Evolutionary conservation across 2,797 vertebrate species (phyloP), one percentile per base, ranked within the genome.

Genomic region (Masticophis lateralis): DNA sequence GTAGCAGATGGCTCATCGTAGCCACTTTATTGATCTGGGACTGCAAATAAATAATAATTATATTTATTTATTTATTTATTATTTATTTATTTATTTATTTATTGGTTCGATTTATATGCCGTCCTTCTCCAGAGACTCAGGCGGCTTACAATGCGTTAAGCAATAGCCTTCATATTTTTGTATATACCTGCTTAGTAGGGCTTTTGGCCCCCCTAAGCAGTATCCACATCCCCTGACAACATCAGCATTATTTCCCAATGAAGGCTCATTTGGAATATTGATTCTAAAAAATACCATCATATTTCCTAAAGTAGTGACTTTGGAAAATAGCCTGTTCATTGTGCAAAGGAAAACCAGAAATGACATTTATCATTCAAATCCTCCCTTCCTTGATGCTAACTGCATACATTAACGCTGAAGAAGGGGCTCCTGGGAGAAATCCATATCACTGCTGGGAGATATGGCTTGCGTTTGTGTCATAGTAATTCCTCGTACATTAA

Each of bases 401-500:
- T 66, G 3, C 1, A 0, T 88, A 90, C 94, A 10, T 87, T 94
- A 94, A 88, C 0, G 0, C 74, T 87, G 69, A 92, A 92, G 90
- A 14, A 0, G 69, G 88, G 83, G 90, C 91, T 59, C 88, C 95
- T 7, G 47, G 91, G 90, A 93, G 92, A 95, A 94, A 96, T 97
- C 95, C 47, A 91, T 95, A 95, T 4, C 37, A 90, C 12, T 47
- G 12, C 7, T 79, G 93, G 95, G 90, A 93, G 60, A 0, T 89
- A 96, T 94, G 32, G 90, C 98, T 97, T 98, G 97, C 98, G 98
- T 98, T 97, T 96, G 97, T 96, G 96, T 96, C 93, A 79, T 0
- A 74, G 90, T 96, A 98, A 96, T 96, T 96, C 93, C 93, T 96
- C 94, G 96, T 91, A 94, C 92, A 89, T 95, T 94, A 66, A 96